Base-by-base conservation (phyloP, 2,888 invertebrate genomes). In the Stramonita haemastoma region DNA sequence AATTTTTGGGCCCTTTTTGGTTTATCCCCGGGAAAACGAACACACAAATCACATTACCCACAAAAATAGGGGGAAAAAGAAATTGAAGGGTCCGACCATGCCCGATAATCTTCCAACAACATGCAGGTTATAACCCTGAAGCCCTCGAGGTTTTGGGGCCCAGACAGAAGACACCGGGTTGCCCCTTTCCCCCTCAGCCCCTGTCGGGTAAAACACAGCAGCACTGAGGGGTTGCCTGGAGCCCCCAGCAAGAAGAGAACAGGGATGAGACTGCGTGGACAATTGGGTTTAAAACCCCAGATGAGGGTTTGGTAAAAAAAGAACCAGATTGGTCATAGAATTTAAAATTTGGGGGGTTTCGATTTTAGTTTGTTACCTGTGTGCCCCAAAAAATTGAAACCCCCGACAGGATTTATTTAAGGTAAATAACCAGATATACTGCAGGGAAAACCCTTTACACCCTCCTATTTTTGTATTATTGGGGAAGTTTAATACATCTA, bases 121-220 rank as follows among this genome's bases (percentile, higher is more conserved):
- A 87, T n/a, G 1, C 19, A 17, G 36, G 73, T 46, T 0, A 46
- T 73, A n/a, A 73, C 73, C 2, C 46, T 87, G 66, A 88, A 5
- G 36, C 60, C 81, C 34, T 66, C n/a, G 17, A 88, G 34, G 83
- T 88, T 66, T 13, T 83, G 0, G 83, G 22, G 79, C 83, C 88
- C 34, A 81, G 83, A 29, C 57, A 60, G 88, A 88, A 83, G 57
- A 88, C n/a, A 26, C 88, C 32, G 83, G 56, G 88, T 88, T 88
- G 88, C 83, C 66, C 66, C 88, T 79, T n/a, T 88, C n/a, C n/a
- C 88, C 46, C 66, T 36, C 81, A 88, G 83, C 56, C 88, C 88
- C 66, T 83, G 88, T 36, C 26, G n/a, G 60, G 83, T 83, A 66
- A 66, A 88, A 88, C 60, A 88, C 88, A n/a, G 66, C 83, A 26